Evolutionary conservation across 1,140 invertebrate species (phyloP).

Genomic region (honey bee (Apis mellifera)): DNA sequence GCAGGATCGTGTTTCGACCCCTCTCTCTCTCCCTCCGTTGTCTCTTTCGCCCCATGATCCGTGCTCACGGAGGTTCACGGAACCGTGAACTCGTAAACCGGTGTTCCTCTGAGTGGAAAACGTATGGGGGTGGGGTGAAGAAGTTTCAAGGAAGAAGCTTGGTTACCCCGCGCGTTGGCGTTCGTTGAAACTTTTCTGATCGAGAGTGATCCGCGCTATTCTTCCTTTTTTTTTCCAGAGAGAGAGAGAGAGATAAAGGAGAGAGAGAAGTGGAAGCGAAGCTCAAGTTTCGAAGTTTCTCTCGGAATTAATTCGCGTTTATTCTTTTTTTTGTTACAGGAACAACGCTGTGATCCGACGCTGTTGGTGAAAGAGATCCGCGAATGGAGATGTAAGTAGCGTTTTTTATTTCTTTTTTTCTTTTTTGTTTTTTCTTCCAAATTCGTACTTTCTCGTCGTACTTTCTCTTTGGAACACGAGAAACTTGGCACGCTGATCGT

Average conservation of each 20-base stretch:
- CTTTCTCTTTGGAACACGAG: background rate
- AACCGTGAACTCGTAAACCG: slow-evolving; percentile 71
- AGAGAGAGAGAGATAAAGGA: too few relatives aligned
- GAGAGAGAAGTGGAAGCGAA: too few relatives aligned
- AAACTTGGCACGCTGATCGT: background rate
- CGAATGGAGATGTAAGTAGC: background rate
- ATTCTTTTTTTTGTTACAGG: background rate
- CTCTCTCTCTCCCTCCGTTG: background rate
- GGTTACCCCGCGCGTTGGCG: background rate
- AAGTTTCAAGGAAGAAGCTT: background rate
- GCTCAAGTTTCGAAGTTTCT: background rate
- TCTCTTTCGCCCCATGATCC: background rate
- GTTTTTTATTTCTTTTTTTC: too few relatives aligned
- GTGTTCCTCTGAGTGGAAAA: slow-evolving; percentile 33
- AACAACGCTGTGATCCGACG: background rate
- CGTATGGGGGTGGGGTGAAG: background rate
- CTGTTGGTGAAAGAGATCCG: background rate
- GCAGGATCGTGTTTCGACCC: background rate
- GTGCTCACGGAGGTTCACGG: slow-evolving; percentile 62
- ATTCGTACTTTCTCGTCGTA: background rate
- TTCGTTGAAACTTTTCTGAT: slow-evolving; percentile 3
- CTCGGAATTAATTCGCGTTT: background rate
- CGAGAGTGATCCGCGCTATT: background rate
- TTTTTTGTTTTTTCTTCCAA: background rate
- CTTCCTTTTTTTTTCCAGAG: background rate